phyloP scores from a whole-genome alignment of 2,113 vertebrate species.

The Empidonax alnorum region DNA sequence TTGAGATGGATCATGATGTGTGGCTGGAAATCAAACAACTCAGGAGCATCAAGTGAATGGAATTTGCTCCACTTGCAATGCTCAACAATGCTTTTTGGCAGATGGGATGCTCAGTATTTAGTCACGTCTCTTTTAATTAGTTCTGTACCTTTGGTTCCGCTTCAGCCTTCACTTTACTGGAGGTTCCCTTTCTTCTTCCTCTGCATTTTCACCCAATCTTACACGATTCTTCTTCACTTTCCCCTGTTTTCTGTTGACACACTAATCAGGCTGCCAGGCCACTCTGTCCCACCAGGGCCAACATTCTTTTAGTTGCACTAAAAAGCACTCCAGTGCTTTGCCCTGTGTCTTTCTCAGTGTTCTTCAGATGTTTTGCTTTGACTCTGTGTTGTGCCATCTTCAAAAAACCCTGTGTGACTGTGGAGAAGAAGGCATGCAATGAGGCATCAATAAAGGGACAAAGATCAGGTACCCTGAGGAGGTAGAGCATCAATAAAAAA shows the following conservation, averaged over 20 bases:
- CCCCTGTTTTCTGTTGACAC: neutral
- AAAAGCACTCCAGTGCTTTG: neutral
- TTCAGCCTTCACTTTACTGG: neutral
- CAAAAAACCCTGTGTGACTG: neutral
- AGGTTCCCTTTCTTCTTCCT: neutral
- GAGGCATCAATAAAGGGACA: slow-evolving; percentile 48
- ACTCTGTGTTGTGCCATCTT: neutral
- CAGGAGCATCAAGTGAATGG: neutral
- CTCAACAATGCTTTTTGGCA: neutral
- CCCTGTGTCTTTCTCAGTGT: neutral
- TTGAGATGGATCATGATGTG: neutral
- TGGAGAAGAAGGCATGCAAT: slow-evolving; percentile 13
- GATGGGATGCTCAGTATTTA: neutral
- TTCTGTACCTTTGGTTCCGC: neutral
- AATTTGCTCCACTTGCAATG: neutral
- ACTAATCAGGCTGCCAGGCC: neutral
- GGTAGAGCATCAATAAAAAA: slow-evolving; percentile 27
- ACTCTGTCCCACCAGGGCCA: neutral
- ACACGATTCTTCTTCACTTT: neutral
- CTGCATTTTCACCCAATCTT: neutral
- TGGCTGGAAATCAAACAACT: neutral
- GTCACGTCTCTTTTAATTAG: neutral
- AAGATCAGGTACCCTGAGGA: slow-evolving; percentile 35
- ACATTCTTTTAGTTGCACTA: neutral
- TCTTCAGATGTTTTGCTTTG: slow-evolving; percentile 24